phyloP scores from a whole-genome alignment of 1,140 invertebrate species.

The Melipona quadrifasciata region DNA sequence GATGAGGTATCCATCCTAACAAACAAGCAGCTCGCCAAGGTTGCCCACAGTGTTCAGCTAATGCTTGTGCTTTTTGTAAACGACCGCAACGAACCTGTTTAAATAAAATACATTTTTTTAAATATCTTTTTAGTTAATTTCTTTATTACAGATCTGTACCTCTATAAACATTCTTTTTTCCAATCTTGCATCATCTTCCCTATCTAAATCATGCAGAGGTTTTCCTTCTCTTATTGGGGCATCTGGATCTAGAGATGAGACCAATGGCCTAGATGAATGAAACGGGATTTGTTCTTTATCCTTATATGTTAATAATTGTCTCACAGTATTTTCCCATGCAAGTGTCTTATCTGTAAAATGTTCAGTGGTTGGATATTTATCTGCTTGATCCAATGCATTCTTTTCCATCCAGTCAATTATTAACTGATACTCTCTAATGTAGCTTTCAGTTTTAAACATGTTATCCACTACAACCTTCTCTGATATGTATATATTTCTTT shows the following conservation, averaged over 20 bases:
- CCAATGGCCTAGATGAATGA: conserved; percentile 83
- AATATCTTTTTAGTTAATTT: neutral
- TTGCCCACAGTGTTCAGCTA: conserved; percentile 93
- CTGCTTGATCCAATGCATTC: conserved; percentile 88
- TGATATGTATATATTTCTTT: conserved; percentile 70
- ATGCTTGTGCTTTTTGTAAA: conserved; percentile 90
- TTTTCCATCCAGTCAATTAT: conserved; percentile 97
- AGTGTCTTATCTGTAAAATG: conserved; percentile 90
- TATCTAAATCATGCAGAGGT: conserved; percentile 93
- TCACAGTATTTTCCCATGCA: conserved; percentile 95
- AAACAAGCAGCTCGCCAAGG: conserved; percentile 94
- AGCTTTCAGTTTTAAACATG: conserved; percentile 85
- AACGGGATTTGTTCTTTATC: conserved; percentile 83
- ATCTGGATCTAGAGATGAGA: conserved; percentile 95
- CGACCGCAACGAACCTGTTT: conserved; percentile 91
- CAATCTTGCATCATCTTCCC: conserved; percentile 92
- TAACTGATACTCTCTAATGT: conserved; percentile 90
- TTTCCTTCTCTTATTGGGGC: conserved; percentile 91
- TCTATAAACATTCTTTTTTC: conserved; percentile 82
- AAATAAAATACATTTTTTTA: neutral
- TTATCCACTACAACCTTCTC: conserved; percentile 85
- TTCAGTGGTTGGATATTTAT: conserved; percentile 85
- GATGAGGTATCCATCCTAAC: conserved; percentile 93
- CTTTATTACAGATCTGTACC: conserved; percentile 59
- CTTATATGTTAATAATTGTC: conserved; percentile 85